Evolutionary conservation across 2,888 invertebrate species (phyloP), one percentile per base, ranked within the genome.

Genomic region (Plemyria rubiginata): DNA sequence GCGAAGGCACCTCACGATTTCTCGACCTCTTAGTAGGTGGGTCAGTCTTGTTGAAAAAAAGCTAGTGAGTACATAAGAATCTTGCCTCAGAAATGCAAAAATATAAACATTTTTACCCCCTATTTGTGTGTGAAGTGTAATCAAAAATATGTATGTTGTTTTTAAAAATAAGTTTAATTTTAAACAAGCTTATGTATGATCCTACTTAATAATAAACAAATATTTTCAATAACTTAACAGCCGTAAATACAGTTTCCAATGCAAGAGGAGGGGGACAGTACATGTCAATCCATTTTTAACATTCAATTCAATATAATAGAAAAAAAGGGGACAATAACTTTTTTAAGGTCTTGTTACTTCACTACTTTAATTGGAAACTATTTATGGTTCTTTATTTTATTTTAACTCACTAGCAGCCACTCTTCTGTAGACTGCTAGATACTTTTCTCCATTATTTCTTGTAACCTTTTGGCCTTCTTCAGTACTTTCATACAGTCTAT

Each of bases 381-480:
- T 11, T n/a, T 28, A 28, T 15, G 41, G 12, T 29, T 51, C 2
- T 16, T 36, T 41, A 63, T 68, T 70, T 72, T 54, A 67, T 58
- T 56, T 57, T 1, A 2, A 63, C 68, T 71, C 67, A 61, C 66
- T 75, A 72, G 88, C 87, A 56, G 81, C 50, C 67, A 90, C 92
- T 81, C 98, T 94, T 81, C 94, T 94, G 84, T 97, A 99, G 60
- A 98, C 96, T 58, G 99, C 99, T 66, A 98, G 87, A 93, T 95
- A 99, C 88, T 99, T 99, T 54, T 96, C 95, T 48, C 99, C 99
- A 73, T 97, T 96, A 86, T 99, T 99, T 76, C 99, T 94, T 0
- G 98, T 96, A 0, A 99, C 99, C 92, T 99, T 99, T 85, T 99
- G 96, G 0, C 99, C 99, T 93, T 99, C 99, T 92, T 99, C 99